Base-by-base conservation (phyloP, 2,797 vertebrate species). In the Neolamprologus multifasciatus region DNA sequence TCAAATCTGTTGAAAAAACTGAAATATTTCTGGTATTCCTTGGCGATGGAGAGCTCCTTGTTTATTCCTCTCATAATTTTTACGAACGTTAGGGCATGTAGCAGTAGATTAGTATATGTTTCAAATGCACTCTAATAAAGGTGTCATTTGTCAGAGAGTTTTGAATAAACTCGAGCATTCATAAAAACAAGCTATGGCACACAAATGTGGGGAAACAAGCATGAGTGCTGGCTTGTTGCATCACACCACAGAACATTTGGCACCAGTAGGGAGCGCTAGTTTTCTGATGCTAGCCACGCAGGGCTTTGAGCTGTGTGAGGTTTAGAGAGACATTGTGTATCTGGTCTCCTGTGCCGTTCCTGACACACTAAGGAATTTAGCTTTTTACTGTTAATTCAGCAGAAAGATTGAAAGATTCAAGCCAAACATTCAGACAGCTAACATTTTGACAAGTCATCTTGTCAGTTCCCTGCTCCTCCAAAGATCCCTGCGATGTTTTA, bases 181-280 rank as follows among this genome's bases (percentile, higher is more conserved):
- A 26, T 23, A 33, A 62, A 19, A 36, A 10, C 9, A 3, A 57
- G 31, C 33, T 62, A 1, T 29, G n/a, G 29, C 48, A 8, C 69
- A 69, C 2, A 8, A 74, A 54, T 45, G 59, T 78, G 7, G 6
- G 29, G 12, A 62, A 21, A 55, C 52, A 26, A 54, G 80, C 11
- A n/a, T 3, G 7, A 52, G 38, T 36, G 51, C 31, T 1, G 4
- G 57, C 79, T 21, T 5, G 5, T 16, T 33, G 55, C 23, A 26
- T 81, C 78, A 64, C 80, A 85, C 33, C 54, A 82, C 79, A 64
- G 13, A 78, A 33, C 81, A 67, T 81, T 81, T 52, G 71, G 33
- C 84, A 71, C 90, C 91, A 92, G 90, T 71, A 92, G 93, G 83
- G 91, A 51, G 92, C 76, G 89, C 92, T 86, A 52, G 74, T 81